Percentiles rank a stretch among this genome's conserved stretches.
These are phyloP conservation scores for Ladona fulva DNA, from an alignment of 1,140 invertebrate genomes.

Conservation along the genomic window DNA sequence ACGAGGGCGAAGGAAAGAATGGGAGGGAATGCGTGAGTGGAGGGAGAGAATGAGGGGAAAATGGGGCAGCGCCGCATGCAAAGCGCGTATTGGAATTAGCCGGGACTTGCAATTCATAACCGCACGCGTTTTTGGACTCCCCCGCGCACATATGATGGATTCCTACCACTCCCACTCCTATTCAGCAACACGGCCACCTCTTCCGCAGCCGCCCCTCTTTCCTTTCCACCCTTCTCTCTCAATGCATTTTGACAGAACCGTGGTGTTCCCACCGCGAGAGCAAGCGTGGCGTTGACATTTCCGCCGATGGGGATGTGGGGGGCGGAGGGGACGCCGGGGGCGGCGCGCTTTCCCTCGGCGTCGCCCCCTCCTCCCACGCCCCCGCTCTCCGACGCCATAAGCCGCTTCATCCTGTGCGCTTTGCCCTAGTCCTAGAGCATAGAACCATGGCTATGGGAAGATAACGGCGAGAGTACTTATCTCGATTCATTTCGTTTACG, in stretches of 20 bases:
- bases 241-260: neutral
- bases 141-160: neutral
- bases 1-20: neutral
- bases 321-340: neutral
- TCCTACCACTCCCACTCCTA: neutral
- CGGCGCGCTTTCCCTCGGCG: neutral
- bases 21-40: neutral
- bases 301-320: neutral
- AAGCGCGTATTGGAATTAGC: constrained; percentile 1
- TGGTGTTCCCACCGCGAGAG: neutral
- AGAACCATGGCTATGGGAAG: too few species aligned
- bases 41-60: neutral
- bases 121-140: neutral
- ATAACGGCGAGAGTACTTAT: too few species aligned
- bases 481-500: too few species aligned
- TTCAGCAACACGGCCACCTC: neutral
- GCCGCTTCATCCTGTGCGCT: too few species aligned
- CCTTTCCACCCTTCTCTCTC: neutral
- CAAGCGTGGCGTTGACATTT: neutral
- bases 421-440: too few species aligned
- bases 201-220: neutral
- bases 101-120: constrained; percentile 3
- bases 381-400: too few species aligned
- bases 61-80: neutral
- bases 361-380: too few species aligned